A percentile compares a stretch with the other conserved stretches of the same genome.
Evolutionary conservation across 2,888 invertebrate species (phyloP).

Genomic region (Eupithecia tripunctaria): DNA sequence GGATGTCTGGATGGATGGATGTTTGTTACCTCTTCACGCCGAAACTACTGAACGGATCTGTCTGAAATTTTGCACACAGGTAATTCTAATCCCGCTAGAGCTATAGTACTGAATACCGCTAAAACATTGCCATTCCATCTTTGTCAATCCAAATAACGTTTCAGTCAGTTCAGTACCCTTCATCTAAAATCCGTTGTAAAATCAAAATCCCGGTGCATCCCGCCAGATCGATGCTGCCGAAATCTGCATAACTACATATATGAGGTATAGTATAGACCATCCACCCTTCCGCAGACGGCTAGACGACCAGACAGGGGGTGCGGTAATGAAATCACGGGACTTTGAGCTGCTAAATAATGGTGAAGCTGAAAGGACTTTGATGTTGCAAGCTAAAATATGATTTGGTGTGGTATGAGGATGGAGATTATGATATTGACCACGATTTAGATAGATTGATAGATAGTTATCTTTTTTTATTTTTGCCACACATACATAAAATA

Average conservation of each 20-base stretch:
- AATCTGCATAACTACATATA: conserved; percentile 33
- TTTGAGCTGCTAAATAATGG: conserved; percentile 18
- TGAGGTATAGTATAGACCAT: neutral
- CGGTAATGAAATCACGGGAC: conserved; percentile 55
- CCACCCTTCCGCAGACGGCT: conserved; percentile 51
- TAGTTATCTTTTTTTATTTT: no score
- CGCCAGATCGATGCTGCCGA: conserved; percentile 12
- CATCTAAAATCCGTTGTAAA: neutral
- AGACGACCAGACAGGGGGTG: conserved; percentile 54
- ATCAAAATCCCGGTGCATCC: conserved; percentile 4
- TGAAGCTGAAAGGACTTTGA: neutral
- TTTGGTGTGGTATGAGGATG: neutral
- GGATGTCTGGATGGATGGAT: no score
- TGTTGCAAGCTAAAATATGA: neutral
- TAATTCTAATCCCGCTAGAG: no score
- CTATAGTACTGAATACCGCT: neutral
- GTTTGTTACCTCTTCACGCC: no score
- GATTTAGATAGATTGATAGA: no score
- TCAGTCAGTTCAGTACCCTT: neutral
- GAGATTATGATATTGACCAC: neutral
- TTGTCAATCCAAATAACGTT: neutral
- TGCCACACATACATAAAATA: no score
- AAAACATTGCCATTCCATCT: neutral
- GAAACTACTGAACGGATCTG: no score
- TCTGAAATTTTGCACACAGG: no score